Evolutionary conservation across 2,797 vertebrate species (phyloP), one percentile per base, ranked within the genome.

Genomic region (Oreonectes daqikongensis): DNA sequence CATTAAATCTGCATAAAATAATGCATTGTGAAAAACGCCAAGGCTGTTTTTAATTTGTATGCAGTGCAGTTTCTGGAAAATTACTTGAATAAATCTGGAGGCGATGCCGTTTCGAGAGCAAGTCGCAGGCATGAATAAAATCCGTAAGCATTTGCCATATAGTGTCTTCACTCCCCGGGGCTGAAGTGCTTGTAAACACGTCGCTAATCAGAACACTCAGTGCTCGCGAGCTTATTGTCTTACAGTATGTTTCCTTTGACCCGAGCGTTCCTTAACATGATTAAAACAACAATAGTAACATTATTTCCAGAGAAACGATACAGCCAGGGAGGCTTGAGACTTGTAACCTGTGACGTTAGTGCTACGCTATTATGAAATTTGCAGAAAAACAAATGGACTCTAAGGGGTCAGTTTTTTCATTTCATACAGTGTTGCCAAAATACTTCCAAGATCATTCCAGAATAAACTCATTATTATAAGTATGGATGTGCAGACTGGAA

Each of bases 1-100:
- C 59, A 72, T 83, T 81, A 70, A 63, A 81, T 85, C 81, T 72
- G 82, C 82, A 84, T 85, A 81, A 81, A 79, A 81, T 66, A 84
- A 83, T 64, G 67, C 70, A 73, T 72, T 78, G 77, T 46, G 42
- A 80, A 70, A 67, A 75, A 75, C 18, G 53, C 77, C 63, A 50
- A 69, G 71, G 74, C 52, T 44, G 63, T 79, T 83, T 79, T 83
- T 75, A 28, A 75, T 85, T 83, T 84, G 81, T 72, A 83, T 85
- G 77, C 82, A 66, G 77, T 12, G 44, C 42, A 53, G 59, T 69
- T 82, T 75, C 46, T 75, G 68, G 72, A 71, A 82, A 77, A 84
- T 78, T 63, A 71, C 72, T 69, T 44, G 77, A 83, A 83, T 84
- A 77, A 81, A 84, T 85, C 74, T 74, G 78, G 73, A 70, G 63